These are phyloP conservation scores for Pecten maximus DNA, from an alignment of 2,888 invertebrate species.

Conservation along the genomic window DNA sequence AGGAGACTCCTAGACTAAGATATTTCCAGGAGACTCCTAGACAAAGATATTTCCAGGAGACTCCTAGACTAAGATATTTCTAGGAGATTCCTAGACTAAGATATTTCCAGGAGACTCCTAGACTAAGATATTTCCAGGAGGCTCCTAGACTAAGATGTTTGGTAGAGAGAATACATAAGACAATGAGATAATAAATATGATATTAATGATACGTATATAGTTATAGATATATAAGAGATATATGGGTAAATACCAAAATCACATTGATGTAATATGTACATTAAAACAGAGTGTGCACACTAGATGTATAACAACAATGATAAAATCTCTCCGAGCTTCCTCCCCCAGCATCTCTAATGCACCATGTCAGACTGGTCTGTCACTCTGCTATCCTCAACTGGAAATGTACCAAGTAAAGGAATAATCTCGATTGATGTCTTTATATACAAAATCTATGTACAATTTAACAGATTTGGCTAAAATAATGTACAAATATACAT, in stretches of 20 bases:
- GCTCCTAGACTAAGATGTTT: no score
- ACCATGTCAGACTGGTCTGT: background rate
- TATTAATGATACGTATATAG: background rate
- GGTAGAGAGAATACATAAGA: background rate
- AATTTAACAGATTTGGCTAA: background rate
- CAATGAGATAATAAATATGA: background rate
- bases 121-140: background rate
- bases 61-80: no score
- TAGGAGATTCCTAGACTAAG: background rate
- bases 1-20: background rate
- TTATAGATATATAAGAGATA: background rate
- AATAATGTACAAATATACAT: slow-evolving; percentile 13
- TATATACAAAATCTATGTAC: slow-evolving; percentile 28
- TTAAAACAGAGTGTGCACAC: background rate
- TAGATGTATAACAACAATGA: slow-evolving; percentile 26
- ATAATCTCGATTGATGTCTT: slow-evolving; percentile 16
- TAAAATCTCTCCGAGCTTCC: background rate
- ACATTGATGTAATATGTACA: background rate
- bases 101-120: no score
- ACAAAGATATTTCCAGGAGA: no score
- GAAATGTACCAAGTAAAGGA: slow-evolving; percentile 29
- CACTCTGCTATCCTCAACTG: background rate
- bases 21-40: background rate
- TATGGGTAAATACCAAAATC: background rate
- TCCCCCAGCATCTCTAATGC: background rate